Evolutionary conservation across 2,797 vertebrate genomes (phyloP).

Genomic region (Gymnocypris eckloni): DNA sequence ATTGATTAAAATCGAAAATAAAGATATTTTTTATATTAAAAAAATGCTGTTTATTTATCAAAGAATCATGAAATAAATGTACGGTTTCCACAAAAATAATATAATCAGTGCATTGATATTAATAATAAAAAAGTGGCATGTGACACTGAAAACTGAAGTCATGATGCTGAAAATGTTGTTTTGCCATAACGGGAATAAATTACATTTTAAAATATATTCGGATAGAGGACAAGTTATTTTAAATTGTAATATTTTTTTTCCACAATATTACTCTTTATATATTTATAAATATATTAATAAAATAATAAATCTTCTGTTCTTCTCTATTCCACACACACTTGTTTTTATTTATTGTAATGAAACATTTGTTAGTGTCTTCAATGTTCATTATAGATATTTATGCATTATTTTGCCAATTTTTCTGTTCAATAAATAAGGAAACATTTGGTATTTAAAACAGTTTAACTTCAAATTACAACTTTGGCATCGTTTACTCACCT

Average conservation of each 20-base stretch:
- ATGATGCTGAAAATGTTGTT: not conserved
- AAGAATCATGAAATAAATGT: not conserved
- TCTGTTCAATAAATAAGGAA: not conserved
- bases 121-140: too few relatives aligned
- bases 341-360: not conserved
- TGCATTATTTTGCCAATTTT: not conserved
- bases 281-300: not conserved
- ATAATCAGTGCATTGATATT: not conserved
- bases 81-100: not conserved
- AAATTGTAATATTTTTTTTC: too few relatives aligned
- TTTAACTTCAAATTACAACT: not conserved
- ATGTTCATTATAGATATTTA: not conserved
- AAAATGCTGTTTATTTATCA: not conserved
- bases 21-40: too few relatives aligned
- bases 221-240: not conserved
- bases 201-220: not conserved
- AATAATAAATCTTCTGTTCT: not conserved
- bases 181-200: not conserved
- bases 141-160: too few relatives aligned
- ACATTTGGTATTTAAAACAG: not conserved
- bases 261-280: not conserved
- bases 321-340: not conserved
- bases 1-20: not conserved
- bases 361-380: not conserved
- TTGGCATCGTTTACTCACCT: not conserved